Percentiles rank a stretch among this genome's conserved stretches.
Evolutionary conservation across 2,113 vertebrate species (phyloP).

Genomic region (Nyctereutes procyonoides): DNA sequence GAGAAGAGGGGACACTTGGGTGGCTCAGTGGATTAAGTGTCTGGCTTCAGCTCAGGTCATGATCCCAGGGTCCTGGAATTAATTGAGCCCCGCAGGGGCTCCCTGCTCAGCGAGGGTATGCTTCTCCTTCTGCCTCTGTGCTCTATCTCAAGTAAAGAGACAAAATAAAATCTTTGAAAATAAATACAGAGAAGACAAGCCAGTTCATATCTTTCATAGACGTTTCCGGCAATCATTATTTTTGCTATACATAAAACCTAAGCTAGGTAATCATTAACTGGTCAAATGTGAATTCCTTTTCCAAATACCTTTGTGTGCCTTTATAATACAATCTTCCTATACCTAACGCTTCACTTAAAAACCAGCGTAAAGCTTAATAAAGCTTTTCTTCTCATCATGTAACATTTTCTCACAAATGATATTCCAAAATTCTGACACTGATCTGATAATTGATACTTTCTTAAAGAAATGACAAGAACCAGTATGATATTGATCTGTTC

Average conservation of each 20-base stretch:
- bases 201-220: not conserved
- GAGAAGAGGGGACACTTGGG: not conserved
- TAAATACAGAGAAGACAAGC: not conserved
- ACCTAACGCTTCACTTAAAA: not conserved
- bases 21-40: no score
- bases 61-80: no score
- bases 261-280: not conserved
- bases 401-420: conserved; percentile 17
- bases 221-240: not conserved
- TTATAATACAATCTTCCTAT: not conserved
- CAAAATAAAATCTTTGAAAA: no score
- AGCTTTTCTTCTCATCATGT: not conserved
- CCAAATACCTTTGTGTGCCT: not conserved
- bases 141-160: no score
- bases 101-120: no score
- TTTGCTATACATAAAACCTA: not conserved
- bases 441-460: not conserved
- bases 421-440: not conserved
- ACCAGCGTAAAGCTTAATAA: not conserved
- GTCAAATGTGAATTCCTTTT: not conserved
- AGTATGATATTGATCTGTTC: not conserved
- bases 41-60: no score
- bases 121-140: no score
- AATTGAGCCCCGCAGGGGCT: no score
- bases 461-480: not conserved